Percentiles rank a stretch among this genome's conserved stretches.
These are phyloP conservation scores for Nemurella pictetii DNA, from an alignment of 2,888 invertebrate genomes.

Conservation along the genomic window DNA sequence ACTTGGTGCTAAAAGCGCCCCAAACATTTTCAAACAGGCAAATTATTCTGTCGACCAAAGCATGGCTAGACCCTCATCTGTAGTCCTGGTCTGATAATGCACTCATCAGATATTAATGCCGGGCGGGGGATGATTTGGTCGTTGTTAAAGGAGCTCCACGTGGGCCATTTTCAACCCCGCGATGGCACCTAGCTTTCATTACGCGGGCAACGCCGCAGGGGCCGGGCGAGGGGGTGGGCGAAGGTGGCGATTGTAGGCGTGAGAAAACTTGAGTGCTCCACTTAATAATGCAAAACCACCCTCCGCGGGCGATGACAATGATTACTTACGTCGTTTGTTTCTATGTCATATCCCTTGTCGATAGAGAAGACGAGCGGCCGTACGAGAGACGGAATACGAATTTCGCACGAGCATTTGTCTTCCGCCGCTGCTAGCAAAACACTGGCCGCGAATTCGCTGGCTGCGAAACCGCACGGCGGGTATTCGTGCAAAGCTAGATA, in stretches of 20 bases:
- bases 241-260: background rate
- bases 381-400: background rate
- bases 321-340: background rate
- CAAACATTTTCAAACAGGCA: background rate
- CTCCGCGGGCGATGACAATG: background rate
- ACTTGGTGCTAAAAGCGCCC: background rate
- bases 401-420: background rate
- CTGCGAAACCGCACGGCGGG: background rate
- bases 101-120: conserved; percentile 12
- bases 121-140: background rate
- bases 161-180: background rate
- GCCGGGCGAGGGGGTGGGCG: background rate
- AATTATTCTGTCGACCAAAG: background rate
- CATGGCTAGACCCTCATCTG: background rate
- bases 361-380: background rate
- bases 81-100: background rate
- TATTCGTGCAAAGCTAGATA: background rate
- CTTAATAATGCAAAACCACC: conserved; percentile 17
- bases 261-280: conserved; percentile 19
- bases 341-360: background rate
- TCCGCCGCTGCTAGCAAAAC: background rate
- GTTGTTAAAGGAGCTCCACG: background rate
- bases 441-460: no score
- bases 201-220: background rate
- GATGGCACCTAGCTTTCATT: conserved; percentile 2